Conservation (phyloP, 2,888 invertebrate genomes). For the Stomorhina lunata region DNA sequence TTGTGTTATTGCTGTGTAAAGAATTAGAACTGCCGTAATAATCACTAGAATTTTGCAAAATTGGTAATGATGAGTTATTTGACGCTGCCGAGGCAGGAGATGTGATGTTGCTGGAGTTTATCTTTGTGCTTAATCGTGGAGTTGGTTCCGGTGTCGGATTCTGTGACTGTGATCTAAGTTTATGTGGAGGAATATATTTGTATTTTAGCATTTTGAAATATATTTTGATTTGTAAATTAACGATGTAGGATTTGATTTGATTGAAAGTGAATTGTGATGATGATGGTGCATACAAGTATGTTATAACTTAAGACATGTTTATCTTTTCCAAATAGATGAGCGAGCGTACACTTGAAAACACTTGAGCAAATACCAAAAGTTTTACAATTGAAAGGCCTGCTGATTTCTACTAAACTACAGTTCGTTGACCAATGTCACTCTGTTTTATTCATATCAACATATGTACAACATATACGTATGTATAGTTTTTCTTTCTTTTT, state of each 20-base stretch:
- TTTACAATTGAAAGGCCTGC: not conserved
- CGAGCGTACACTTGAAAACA: conserved; percentile 5
- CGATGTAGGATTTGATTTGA: not conserved
- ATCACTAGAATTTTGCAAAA: conserved; percentile 70
- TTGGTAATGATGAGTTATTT: conserved; percentile 56
- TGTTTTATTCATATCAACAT: not conserved
- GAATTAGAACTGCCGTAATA: conserved; percentile 74
- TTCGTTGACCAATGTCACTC: conserved; percentile 32
- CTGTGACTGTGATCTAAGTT: conserved; percentile 74
- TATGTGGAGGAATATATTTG: conserved; percentile 75
- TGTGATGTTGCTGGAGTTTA: not conserved
- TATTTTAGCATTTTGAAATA: conserved; percentile 75
- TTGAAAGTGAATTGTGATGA: not conserved
- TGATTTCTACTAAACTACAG: not conserved
- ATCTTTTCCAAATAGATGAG: conserved; percentile 41
- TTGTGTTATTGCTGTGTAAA: conserved; percentile 61
- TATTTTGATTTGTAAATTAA: conserved; percentile 5
- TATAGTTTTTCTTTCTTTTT: too few relatives aligned
- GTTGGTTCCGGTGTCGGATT: conserved; percentile 75
- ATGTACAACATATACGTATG: not conserved
- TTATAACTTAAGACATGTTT: conserved; percentile 10
- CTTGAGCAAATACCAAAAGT: not conserved
- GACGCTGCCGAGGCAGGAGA: conserved; percentile 32
- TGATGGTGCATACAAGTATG: too few relatives aligned
- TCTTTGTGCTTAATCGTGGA: conserved; percentile 71